phyloP scores from a whole-genome alignment of 2,113 vertebrate species.

The Alligator mississippiensis region DNA sequence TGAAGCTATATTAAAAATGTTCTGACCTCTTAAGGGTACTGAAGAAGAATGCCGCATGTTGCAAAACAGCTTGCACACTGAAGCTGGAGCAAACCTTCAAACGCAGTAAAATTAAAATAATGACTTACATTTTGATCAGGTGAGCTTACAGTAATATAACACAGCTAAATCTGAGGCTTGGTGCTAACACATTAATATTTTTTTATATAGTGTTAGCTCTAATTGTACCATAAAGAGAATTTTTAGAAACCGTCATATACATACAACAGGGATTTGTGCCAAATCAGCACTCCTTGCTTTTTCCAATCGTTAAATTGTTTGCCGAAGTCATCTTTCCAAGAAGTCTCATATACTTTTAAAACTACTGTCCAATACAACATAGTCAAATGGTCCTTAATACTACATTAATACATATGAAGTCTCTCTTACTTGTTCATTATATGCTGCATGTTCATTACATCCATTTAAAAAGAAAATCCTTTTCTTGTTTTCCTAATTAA shows the following conservation, averaged over 20 bases:
- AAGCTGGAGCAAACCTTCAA: constrained; percentile 26
- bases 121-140: constrained; percentile 31
- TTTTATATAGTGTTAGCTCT: background rate
- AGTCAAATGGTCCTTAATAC: background rate
- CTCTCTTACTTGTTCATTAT: background rate
- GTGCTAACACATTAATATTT: background rate
- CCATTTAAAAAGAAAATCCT: background rate
- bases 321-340: background rate
- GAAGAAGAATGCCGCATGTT: background rate
- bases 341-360: background rate
- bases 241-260: constrained; percentile 36
- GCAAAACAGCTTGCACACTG: constrained; percentile 5
- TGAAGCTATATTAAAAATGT: background rate
- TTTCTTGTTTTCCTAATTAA: background rate
- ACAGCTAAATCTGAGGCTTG: constrained; percentile 18
- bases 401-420: background rate
- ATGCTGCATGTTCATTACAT: background rate
- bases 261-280: background rate
- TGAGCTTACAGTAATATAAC: constrained; percentile 30
- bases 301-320: background rate
- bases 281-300: constrained; percentile 10
- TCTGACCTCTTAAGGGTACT: background rate
- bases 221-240: constrained; percentile 20
- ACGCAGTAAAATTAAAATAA: constrained; percentile 20
- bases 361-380: background rate